Evolutionary conservation across 2,797 vertebrate species (phyloP).

Genomic region (Arnoldichthys spilopterus): DNA sequence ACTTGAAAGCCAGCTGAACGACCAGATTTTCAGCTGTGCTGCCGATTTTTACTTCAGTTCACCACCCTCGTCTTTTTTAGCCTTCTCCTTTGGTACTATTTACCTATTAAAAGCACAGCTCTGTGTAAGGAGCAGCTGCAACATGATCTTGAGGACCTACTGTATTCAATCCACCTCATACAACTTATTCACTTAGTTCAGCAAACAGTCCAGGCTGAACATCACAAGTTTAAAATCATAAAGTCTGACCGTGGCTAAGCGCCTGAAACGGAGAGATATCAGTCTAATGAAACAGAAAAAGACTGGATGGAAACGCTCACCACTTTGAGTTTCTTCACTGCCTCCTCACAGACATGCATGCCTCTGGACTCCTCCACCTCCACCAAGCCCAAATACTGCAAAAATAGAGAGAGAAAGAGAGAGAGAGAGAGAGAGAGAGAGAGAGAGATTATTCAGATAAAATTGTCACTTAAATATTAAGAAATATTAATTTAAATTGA

Average conservation of each 20-base stretch:
- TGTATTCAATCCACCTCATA: background rate
- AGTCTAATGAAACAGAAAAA: background rate
- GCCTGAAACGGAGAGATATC: background rate
- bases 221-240: background rate
- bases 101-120: background rate
- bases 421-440: constrained; percentile 9
- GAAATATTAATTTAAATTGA: no score
- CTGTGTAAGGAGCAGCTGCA: background rate
- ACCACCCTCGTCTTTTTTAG: background rate
- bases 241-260: background rate
- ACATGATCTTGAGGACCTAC: no score
- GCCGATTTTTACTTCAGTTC: background rate
- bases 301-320: constrained; percentile 72
- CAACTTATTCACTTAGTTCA: background rate
- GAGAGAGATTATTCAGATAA: background rate
- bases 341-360: constrained; percentile 93
- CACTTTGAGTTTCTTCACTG: constrained; percentile 91
- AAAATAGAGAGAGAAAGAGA: background rate
- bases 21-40: background rate
- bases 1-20: background rate
- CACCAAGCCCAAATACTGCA: constrained; percentile 88
- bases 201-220: background rate
- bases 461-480: no score
- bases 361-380: constrained; percentile 93
- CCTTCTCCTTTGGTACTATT: background rate